Evolutionary conservation across 2,888 invertebrate species (phyloP).

Genomic region (Sturmia bella): DNA sequence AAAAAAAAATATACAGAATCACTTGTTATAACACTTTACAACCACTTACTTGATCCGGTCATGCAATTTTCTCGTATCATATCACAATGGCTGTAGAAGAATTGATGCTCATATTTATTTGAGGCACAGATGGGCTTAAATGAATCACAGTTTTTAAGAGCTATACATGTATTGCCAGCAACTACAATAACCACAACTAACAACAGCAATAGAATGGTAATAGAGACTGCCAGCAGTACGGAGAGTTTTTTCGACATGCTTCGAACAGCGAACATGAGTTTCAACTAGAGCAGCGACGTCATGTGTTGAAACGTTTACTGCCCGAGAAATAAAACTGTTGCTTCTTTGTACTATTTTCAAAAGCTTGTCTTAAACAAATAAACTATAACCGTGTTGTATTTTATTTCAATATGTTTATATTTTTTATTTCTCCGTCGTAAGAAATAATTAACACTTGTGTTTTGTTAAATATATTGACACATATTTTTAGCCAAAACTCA

Average conservation of each 20-base stretch:
- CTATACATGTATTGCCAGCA: constrained; percentile 63
- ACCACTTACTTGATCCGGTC: constrained; percentile 76
- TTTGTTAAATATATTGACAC: constrained; percentile 45
- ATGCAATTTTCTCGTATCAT: constrained; percentile 77
- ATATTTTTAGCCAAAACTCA: constrained; percentile 18
- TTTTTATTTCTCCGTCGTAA: constrained; percentile 26
- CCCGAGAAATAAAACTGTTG: constrained; percentile 3
- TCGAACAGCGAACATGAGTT: constrained; percentile 47
- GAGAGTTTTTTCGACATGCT: constrained; percentile 63
- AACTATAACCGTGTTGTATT: constrained; percentile 28
- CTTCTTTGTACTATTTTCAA: not conserved
- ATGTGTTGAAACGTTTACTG: constrained; percentile 24
- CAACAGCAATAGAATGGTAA: constrained; percentile 57
- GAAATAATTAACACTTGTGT: constrained; percentile 62
- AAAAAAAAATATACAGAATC: constrained; percentile 35
- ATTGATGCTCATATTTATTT: constrained; percentile 76
- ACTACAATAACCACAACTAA: constrained; percentile 57
- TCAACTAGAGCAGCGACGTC: constrained; percentile 55
- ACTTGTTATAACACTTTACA: not conserved
- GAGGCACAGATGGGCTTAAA: constrained; percentile 77
- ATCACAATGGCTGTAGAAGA: constrained; percentile 79
- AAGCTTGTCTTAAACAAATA: constrained; percentile 35
- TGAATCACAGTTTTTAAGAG: constrained; percentile 74
- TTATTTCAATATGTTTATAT: not conserved
- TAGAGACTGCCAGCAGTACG: constrained; percentile 41